Base-by-base conservation (phyloP, 2,888 invertebrate species). In the Myopa testacea region DNA sequence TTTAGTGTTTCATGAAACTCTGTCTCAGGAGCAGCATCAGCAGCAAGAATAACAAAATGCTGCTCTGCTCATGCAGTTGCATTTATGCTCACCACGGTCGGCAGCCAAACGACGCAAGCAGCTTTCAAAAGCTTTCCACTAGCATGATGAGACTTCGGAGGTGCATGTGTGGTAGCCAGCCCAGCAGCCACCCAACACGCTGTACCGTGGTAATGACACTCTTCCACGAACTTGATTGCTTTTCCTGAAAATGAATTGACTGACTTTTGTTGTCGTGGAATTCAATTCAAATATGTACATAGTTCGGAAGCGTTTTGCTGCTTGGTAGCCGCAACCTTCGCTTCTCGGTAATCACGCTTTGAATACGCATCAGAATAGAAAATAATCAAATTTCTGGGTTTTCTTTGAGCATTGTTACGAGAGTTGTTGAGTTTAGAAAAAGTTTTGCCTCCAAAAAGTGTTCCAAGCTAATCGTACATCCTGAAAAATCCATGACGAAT, bases 201-300 rank as follows among this genome's bases (percentile, higher is more conserved):
- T 40, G 40, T 55, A 63, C 45, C 62, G 19, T 26, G 62, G 34
- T 63, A 34, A 16, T 63, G 62, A 45, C 50, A 34, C 12, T 62
- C 26, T 73, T 45, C 45, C 6, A 40, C 37, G 34, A 40, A 50
- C 63, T 62, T 73, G 50, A 72, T 72, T 60, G 58, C 72, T 60
- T 58, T 72, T 12, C 38, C 45, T 50, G 52, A 73, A 63, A 63
- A 45, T 63, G 62, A 73, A 73, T 73, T 63, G 63, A 73, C 63
- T 63, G 63, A 14, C 71, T 52, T 52, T 50, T 34, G 12, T 52
- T 69, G 26, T 16, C n/a, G 19, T 50, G 69, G 52, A 52, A 69
- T 69, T 69, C 45, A 69, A 69, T 50, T 52, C 52, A n/a, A 69
- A 68, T 12, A 19, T 12, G 5, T 12, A 6, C 6, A 58, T n/a